Base-by-base conservation (phyloP, 2,797 vertebrate genomes). In the Betta splendens region DNA sequence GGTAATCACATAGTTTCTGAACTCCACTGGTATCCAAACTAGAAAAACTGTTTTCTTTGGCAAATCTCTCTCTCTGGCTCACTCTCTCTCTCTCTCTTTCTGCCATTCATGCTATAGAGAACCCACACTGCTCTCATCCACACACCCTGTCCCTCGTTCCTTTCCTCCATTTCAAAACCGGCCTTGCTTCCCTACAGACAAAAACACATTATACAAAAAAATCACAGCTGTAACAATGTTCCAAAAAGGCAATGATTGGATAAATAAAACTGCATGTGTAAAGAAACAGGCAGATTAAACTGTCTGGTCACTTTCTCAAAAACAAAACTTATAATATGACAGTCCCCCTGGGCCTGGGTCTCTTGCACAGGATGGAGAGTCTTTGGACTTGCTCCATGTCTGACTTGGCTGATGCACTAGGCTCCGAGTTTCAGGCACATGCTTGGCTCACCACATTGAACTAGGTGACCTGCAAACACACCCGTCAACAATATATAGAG, bases 41-140 rank as follows among this genome's bases (percentile, higher is more conserved):
- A 69, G 72, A 67, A 81, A 86, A 85, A 82, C 69, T 54, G 76
- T 90, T 91, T 89, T 84, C 72, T 85, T 89, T 89, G 87, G 84
- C 88, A 86, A 67, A 66, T 58, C 69, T 77, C 74, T 58, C 69
- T 77, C 75, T 72, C 72, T 57, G 54, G 20, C 66, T 48, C 50
- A 22, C 21, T 69, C n/a, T 51, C 47, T 56, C 33, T n/a, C 31
- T 38, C 39, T 17, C n/a, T n/a, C 22, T 60, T 64, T 79, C 53
- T 69, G 70, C 57, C 66, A 40, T 72, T 83, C 65, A 36, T 64
- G 79, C 60, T 58, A 42, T 66, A 69, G 44, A 77, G 59, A 85
- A 70, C 77, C 48, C 68, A 71, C 48, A 37, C 47, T 42, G 35
- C 72, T 69, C n/a, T 39, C 39, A 33, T 26, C 36, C 58, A 71